phyloP scores from a whole-genome alignment of 23 tunicate genomes.

The Trididemnum miniatum region DNA sequence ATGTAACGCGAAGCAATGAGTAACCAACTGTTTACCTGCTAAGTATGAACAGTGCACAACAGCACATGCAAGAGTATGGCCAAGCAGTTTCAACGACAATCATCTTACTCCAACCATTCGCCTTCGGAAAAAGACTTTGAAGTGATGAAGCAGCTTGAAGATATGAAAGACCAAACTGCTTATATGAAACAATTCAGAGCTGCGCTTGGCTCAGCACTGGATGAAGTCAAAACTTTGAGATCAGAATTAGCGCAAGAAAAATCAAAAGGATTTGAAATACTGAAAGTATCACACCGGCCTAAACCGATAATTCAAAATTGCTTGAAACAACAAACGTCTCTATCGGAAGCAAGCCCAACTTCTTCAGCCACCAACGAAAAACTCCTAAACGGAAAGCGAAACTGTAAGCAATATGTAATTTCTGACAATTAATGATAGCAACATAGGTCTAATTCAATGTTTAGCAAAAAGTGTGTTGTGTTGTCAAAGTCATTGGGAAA shows the following conservation, averaged over 20 bases:
- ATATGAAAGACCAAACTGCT: conserved; percentile 77
- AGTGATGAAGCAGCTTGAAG: conserved; percentile 49
- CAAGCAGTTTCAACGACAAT: neutral
- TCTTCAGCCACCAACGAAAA: no score
- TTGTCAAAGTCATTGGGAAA: no score
- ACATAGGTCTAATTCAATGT: no score
- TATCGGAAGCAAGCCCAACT: no score
- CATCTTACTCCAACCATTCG: neutral
- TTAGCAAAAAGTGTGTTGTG: no score
- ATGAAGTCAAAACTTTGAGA: conserved; percentile 69
- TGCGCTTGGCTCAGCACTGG: conserved; percentile 68
- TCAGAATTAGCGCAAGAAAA: conserved; percentile 60
- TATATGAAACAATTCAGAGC: conserved; percentile 67
- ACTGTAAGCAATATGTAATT: no score
- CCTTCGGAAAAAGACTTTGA: conserved; percentile 17
- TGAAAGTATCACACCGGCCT: neutral
- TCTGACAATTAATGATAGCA: no score
- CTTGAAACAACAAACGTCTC: no score
- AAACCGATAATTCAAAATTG: no score
- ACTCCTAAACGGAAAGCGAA: no score
- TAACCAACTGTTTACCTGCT: neutral
- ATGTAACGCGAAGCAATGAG: conserved; percentile 4
- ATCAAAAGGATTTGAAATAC: conserved; percentile 22
- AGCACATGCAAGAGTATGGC: neutral
- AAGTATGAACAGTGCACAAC: neutral